phyloP scores from a whole-genome alignment of 2,888 invertebrate species.

The Tupiocoris notatus region DNA sequence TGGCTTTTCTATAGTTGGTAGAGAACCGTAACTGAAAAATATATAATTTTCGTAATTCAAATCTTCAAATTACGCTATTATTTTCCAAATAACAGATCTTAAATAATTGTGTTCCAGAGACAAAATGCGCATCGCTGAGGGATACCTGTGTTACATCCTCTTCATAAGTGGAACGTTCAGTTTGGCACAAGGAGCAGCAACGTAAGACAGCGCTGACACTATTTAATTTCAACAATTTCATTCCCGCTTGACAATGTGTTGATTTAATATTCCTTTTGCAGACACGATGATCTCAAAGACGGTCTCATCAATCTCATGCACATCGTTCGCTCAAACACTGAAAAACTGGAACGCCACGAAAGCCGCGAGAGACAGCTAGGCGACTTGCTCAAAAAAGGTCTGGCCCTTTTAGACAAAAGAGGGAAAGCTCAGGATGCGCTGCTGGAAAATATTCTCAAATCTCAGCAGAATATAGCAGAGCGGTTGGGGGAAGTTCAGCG shows the following conservation, averaged over 20 bases:
- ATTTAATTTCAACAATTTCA: too few relatives aligned
- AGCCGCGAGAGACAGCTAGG: constrained; percentile 74
- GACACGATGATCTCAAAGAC: constrained; percentile 71
- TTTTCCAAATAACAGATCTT: too few relatives aligned
- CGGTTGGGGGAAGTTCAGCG: constrained; percentile 29
- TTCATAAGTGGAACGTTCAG: not conserved
- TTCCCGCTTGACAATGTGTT: too few relatives aligned
- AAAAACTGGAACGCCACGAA: constrained; percentile 82
- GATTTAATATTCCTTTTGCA: too few relatives aligned
- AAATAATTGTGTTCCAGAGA: not conserved
- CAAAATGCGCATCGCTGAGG: not conserved
- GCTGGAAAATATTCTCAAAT: constrained; percentile 51
- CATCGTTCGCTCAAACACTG: constrained; percentile 74
- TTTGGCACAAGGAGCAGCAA: not conserved
- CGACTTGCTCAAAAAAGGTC: constrained; percentile 73
- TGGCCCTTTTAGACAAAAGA: constrained; percentile 70
- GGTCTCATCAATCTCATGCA: constrained; percentile 77
- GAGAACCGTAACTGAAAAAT: too few relatives aligned
- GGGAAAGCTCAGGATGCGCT: constrained; percentile 65
- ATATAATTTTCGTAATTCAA: too few relatives aligned
- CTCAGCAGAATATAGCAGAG: constrained; percentile 43
- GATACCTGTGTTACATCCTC: not conserved
- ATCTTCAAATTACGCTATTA: too few relatives aligned
- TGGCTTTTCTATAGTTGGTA: too few relatives aligned
- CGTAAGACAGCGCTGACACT: too few relatives aligned